These are phyloP conservation scores for Mimachlamys varia DNA, from an alignment of 2,888 invertebrate genomes.

Conservation along the genomic window DNA sequence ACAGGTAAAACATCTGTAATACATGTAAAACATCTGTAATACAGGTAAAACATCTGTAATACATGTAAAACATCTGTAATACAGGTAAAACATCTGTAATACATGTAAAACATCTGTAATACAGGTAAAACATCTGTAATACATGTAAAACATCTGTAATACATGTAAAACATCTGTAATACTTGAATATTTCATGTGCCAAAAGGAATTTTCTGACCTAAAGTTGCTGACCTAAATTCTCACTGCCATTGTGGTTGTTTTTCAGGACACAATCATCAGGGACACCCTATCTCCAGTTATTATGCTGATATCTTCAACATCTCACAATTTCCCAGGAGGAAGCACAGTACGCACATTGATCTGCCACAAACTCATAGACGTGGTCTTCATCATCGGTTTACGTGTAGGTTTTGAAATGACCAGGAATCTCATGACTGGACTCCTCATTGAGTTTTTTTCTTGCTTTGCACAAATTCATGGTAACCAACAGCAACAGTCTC, in stretches of 20 bases:
- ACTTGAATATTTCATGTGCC: too few species aligned
- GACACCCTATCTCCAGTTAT: conserved; percentile 92
- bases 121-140: too few species aligned
- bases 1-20: too few species aligned
- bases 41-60: too few species aligned
- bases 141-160: too few species aligned
- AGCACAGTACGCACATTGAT: conserved; percentile 88
- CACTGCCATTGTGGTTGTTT: background rate
- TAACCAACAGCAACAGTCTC: conserved; percentile 1
- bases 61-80: too few species aligned
- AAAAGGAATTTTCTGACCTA: too few species aligned
- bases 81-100: too few species aligned
- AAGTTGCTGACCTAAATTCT: too few species aligned
- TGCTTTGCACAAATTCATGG: conserved; percentile 74
- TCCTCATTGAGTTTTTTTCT: conserved; percentile 78
- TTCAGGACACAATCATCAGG: conserved; percentile 92
- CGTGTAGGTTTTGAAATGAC: conserved; percentile 83
- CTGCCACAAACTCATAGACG: conserved; percentile 91
- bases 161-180: too few species aligned
- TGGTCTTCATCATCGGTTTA: conserved; percentile 87
- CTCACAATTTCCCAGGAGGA: conserved; percentile 92
- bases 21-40: too few species aligned
- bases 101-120: too few species aligned
- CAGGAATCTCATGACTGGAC: conserved; percentile 77
- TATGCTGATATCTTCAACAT: conserved; percentile 90